phyloP scores from a whole-genome alignment of 2,888 invertebrate species.

The Halictus ligatus region DNA sequence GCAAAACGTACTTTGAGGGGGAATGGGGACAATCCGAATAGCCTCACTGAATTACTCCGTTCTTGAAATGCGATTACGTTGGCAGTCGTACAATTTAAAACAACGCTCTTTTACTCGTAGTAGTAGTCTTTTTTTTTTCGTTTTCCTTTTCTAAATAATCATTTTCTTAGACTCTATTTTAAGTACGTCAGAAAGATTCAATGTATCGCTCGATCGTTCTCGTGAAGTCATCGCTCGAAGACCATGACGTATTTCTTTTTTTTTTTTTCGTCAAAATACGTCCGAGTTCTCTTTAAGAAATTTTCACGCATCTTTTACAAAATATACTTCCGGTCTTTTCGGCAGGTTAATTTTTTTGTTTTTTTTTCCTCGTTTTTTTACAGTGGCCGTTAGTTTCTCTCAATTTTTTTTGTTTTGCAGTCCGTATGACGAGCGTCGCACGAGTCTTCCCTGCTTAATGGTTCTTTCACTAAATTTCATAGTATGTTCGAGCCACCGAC shows the following conservation, averaged over 20 bases:
- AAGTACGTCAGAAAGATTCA: constrained; percentile 41
- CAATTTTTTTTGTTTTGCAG: constrained; percentile 15
- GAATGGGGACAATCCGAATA: constrained; percentile 1
- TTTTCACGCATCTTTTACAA: constrained; percentile 43
- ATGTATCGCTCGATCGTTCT: constrained; percentile 47
- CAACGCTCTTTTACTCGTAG: background rate
- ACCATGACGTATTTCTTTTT: background rate
- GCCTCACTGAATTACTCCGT: constrained; percentile 5
- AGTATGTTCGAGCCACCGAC: constrained; percentile 57
- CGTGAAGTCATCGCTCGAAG: constrained; percentile 20
- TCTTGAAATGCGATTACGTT: constrained; percentile 9
- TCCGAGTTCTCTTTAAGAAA: constrained; percentile 24
- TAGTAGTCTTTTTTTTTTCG: too few species aligned
- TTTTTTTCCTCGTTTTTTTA: too few species aligned
- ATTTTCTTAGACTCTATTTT: constrained; percentile 45
- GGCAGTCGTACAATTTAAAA: constrained; percentile 32
- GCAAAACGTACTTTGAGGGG: constrained; percentile 35
- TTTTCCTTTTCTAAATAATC: constrained; percentile 13
- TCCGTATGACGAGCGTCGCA: constrained; percentile 51
- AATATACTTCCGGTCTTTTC: constrained; percentile 33
- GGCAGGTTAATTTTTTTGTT: constrained; percentile 25
- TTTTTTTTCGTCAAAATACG: constrained; percentile 13
- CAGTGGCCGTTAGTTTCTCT: constrained; percentile 33
- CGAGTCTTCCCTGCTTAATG: constrained; percentile 65
- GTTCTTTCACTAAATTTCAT: constrained; percentile 55